Evolutionary conservation across 2,797 vertebrate species (phyloP), one percentile per base, ranked within the genome.

Genomic region (Morus bassanus): DNA sequence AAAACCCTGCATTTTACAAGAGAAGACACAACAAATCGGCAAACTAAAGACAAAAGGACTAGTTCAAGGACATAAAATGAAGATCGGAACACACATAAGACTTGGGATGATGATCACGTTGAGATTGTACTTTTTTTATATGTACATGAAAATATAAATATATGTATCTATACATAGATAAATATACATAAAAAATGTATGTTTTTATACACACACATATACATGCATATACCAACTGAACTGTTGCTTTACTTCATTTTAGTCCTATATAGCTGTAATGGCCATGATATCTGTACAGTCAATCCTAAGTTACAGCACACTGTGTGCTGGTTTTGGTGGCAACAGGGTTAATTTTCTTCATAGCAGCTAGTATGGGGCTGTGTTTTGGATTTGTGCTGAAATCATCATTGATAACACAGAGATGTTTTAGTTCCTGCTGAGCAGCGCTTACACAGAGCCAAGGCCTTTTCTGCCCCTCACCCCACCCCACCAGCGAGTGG

Each of bases 151-250:
- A 79, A 82, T 7, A 43, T 23, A 85, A 60, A 39, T 30, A 37
- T 3, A n/a, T 2, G 1, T 39, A 39, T 65, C 53, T 18, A 57
- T 4, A n/a, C 7, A 22, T 5, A 39, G 37, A 39, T 39, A 39
- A 8, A 39, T 39, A 39, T 39, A 39, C 37, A 39, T 39, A 39
- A 39, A 39, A 39, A 39, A 51, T 8, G 4, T 35, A 35, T 0
- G 0, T 31, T 54, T 33, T 50, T 11, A 19, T 5, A 35, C 11
- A 77, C 11, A 31, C 5, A 24, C 1, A 18, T 6, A 53, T 1
- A 2, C 33, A 23, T 4, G 37, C 6, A n/a, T 35, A 24, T 2
- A 48, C 4, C 18, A 46, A 68, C 12, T 33, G 24, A 64, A 61
- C 4, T 51, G 7, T n/a, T 90, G 16, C 4, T 84, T 75, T 46